Base-by-base conservation (phyloP, 2,797 vertebrate genomes). In the Coranthus polyacanthus region DNA sequence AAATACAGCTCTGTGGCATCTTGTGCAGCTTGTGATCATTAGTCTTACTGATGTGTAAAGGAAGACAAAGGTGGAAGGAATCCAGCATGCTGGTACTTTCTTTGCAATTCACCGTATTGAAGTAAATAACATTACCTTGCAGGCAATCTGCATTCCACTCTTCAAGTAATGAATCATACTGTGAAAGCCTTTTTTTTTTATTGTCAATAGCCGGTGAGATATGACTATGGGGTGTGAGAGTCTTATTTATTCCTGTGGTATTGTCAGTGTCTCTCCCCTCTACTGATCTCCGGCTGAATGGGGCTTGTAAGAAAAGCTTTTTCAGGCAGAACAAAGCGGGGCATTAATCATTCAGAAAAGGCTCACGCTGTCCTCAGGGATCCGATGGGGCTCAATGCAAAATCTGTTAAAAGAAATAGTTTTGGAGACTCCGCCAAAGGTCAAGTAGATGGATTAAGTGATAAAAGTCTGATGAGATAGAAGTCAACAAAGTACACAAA, bases 391-490 rank as follows among this genome's bases (percentile, higher is more conserved):
- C 78, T 78, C 82, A 83, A 89, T 92, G 86, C 91, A 82, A 89
- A 81, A 91, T 57, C 63, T 75, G 20, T 53, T 78, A 61, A 89
- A 92, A 86, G 72, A 85, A 88, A 90, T 89, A 79, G 44, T 89
- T 93, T 90, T 87, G 76, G 84, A 91, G 89, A 81, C 79, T 90
- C 77, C 78, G 42, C 63, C 76, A 94, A 95, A 95, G 89, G 87
- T 95, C 80, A 58, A 75, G 72, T 47, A 78, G 85, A 88, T 82
- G 72, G 75, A 82, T 76, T 57, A 81, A 87, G 85, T 83, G 88
- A 91, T 84, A 90, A 90, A 93, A 85, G 78, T 88, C 54, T 75
- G 89, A 92, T 87, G 81, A 92, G 94, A 93, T 90, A 86, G 89
- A 92, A 91, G 88, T 82, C 78, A 83, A 83, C 90, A 37, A 51